These are phyloP conservation scores for Callyntrura sp. DNA, from an alignment of 2,888 invertebrate species.

Conservation along the genomic window DNA sequence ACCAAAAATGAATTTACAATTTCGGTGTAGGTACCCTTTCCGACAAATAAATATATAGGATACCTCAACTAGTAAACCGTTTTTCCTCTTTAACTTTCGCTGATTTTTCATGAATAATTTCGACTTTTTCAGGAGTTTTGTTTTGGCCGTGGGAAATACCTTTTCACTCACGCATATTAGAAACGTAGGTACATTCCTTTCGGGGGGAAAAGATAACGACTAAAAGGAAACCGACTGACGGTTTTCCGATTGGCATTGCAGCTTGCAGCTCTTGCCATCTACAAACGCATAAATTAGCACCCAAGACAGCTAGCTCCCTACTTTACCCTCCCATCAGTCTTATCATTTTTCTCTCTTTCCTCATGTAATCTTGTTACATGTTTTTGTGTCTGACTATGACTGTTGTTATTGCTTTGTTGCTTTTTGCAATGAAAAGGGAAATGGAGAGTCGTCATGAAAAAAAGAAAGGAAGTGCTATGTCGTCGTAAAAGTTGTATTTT, in stretches of 20 bases:
- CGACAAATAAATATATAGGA: not conserved
- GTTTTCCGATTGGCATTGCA: conserved; percentile 13
- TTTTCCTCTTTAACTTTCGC: conserved; percentile 10
- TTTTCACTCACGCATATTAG: conserved; percentile 3
- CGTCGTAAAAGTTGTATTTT: conserved; percentile 38
- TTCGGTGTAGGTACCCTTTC: not conserved
- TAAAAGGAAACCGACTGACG: not conserved
- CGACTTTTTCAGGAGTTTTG: conserved; percentile 9
- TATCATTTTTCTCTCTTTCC: conserved; percentile 58
- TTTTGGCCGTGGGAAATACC: not conserved
- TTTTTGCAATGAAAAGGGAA: conserved; percentile 31
- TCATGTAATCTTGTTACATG: conserved; percentile 29
- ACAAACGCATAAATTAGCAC: conserved; percentile 67
- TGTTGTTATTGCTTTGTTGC: conserved; percentile 3
- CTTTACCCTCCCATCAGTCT: conserved; percentile 31
- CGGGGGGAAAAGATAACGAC: not conserved
- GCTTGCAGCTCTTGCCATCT: not conserved
- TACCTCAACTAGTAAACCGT: not conserved
- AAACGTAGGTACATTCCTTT: not conserved
- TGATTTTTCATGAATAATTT: conserved; percentile 36
- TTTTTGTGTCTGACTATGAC: not conserved
- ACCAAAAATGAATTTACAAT: too few relatives aligned
- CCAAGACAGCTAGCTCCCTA: conserved; percentile 40
- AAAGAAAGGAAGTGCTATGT: conserved; percentile 53
- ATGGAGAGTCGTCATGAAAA: conserved; percentile 31